Conservation (phyloP, 1,140 invertebrate species). For the Drosophila ficusphila region DNA sequence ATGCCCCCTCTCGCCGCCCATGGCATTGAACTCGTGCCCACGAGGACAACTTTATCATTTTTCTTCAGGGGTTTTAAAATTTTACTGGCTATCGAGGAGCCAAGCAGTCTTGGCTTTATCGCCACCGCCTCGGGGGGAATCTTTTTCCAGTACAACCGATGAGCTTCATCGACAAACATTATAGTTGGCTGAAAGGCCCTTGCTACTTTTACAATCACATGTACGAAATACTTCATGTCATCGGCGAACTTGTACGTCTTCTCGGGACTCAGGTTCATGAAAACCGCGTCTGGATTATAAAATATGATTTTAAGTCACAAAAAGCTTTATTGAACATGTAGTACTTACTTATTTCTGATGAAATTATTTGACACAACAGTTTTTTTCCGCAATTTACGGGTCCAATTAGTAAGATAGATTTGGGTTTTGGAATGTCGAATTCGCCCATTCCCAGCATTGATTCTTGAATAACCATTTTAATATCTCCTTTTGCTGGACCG, state of each 20-base stretch:
- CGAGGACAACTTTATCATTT: constrained; percentile 87
- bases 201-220: constrained; percentile 85
- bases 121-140: constrained; percentile 73
- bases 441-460: constrained; percentile 85
- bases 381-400: constrained; percentile 91
- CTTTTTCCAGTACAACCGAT: constrained; percentile 93
- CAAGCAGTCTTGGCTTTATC: constrained; percentile 86
- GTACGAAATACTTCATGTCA: constrained; percentile 84
- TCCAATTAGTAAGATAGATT: constrained; percentile 91
- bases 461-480: constrained; percentile 84
- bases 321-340: too few species aligned
- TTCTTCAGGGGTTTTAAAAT: constrained; percentile 87
- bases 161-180: constrained; percentile 91
- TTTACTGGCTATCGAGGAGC: constrained; percentile 86
- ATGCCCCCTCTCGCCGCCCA: constrained; percentile 84
- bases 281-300: constrained; percentile 86
- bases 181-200: constrained; percentile 90
- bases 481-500: constrained; percentile 86
- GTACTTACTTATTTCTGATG: constrained; percentile 88
- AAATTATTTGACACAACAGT: constrained; percentile 91
- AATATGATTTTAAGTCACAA: not conserved
- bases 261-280: constrained; percentile 92
- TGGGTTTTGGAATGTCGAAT: constrained; percentile 88
- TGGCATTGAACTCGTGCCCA: constrained; percentile 87
- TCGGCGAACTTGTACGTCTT: constrained; percentile 92